phyloP scores from a whole-genome alignment of 2,113 vertebrate species.

The Gobio gobio region DNA sequence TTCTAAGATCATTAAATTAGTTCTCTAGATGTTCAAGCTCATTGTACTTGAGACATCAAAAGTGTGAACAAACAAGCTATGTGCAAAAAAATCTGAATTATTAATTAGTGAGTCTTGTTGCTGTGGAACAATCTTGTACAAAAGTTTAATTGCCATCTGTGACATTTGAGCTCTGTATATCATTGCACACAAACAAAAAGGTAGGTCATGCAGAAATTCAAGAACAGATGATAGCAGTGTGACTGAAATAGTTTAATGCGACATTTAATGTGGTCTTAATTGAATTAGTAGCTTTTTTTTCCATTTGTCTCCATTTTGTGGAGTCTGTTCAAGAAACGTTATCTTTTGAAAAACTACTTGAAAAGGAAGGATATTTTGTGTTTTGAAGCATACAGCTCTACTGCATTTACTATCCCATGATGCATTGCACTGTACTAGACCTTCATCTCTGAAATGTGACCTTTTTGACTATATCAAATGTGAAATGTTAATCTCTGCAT shows the following conservation, averaged over 20 bases:
- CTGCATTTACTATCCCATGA: background rate
- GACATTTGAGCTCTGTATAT: constrained; percentile 15
- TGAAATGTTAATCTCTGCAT: background rate
- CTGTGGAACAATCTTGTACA: constrained; percentile 14
- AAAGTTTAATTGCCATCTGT: constrained; percentile 28
- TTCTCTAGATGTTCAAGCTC: background rate
- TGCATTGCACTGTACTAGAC: background rate
- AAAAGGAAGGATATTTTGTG: background rate
- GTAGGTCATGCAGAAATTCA: background rate
- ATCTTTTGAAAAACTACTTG: background rate
- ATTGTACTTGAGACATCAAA: constrained; percentile 17
- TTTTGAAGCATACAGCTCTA: background rate
- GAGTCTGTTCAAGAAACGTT: background rate
- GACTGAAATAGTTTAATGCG: background rate
- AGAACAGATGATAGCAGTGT: background rate
- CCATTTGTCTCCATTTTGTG: background rate
- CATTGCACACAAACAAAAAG: constrained; percentile 5
- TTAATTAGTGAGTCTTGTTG: constrained; percentile 34
- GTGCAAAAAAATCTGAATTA: background rate
- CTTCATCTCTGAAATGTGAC: background rate
- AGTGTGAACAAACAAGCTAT: constrained; percentile 35
- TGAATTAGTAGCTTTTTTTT: background rate
- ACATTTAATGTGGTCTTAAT: background rate
- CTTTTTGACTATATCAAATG: background rate
- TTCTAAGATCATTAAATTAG: background rate